Evolutionary conservation across 2,888 invertebrate species (phyloP).

Genomic region (Ochlodes sylvanus): DNA sequence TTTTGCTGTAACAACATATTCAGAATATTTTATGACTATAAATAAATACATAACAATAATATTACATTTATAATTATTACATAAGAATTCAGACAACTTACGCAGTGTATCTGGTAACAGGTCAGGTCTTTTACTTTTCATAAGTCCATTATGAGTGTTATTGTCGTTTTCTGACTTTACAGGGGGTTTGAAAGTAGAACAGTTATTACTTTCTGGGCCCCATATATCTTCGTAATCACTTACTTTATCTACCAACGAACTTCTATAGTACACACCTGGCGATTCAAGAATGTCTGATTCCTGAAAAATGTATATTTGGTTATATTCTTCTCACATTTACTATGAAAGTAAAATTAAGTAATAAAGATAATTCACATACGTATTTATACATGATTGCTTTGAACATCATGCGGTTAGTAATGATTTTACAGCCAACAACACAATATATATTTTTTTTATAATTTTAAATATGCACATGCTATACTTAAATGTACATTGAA

Average conservation of each 20-base stretch:
- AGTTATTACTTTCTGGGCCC: constrained; percentile 87
- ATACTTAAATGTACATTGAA: constrained; percentile 4
- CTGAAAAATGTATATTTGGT: constrained; percentile 60
- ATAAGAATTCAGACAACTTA: constrained; percentile 55
- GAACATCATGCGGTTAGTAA: constrained; percentile 62
- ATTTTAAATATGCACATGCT: constrained; percentile 35
- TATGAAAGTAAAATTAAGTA: background rate
- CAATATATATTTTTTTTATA: constrained; percentile 34
- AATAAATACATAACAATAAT: background rate
- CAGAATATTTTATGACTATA: background rate
- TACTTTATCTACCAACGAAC: constrained; percentile 95
- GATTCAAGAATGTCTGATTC: constrained; percentile 94
- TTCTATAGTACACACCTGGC: constrained; percentile 92
- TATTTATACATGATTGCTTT: constrained; percentile 39
- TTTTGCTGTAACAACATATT: constrained; percentile 65
- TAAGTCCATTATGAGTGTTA: constrained; percentile 76
- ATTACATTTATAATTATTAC: background rate
- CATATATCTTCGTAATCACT: constrained; percentile 98
- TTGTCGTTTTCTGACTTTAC: constrained; percentile 70
- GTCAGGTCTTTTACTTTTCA: constrained; percentile 86
- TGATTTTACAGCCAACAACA: constrained; percentile 45
- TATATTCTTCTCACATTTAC: background rate
- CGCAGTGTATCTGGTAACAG: constrained; percentile 86
- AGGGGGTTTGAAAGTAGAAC: constrained; percentile 77
- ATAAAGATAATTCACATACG: background rate